Conservation (phyloP, 2,113 vertebrate species). For the Cygnus atratus region DNA sequence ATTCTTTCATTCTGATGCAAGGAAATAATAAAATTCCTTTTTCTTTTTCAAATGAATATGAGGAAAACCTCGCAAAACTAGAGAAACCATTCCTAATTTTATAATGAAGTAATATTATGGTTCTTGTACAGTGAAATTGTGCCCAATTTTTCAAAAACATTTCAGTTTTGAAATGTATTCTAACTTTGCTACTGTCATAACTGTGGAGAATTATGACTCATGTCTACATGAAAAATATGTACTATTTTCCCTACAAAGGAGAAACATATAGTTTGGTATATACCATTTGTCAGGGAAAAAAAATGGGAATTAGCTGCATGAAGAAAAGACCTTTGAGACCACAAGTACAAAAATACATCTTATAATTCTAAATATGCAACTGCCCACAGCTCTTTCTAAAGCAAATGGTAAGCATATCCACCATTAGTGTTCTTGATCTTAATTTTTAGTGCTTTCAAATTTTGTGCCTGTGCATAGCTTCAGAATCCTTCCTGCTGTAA, state of each 20-base stretch:
- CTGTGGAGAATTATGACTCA: not conserved
- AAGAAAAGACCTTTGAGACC: not conserved
- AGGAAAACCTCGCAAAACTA: not conserved
- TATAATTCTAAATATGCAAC: not conserved
- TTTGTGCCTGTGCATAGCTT: not conserved
- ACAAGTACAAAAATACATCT: not conserved
- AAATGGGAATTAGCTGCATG: not conserved
- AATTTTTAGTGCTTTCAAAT: not conserved
- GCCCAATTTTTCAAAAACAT: not conserved
- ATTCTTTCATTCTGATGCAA: not conserved
- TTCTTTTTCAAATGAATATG: not conserved
- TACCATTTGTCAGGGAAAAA: constrained; percentile 18
- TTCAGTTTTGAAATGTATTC: not conserved
- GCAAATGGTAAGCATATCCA: not conserved
- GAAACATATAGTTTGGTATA: not conserved
- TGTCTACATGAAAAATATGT: constrained; percentile 2
- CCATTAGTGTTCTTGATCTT: not conserved
- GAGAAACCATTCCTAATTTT: not conserved
- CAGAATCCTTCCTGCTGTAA: not conserved
- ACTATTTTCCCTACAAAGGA: not conserved
- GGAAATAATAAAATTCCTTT: not conserved
- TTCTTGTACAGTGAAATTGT: not conserved
- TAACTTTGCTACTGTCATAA: not conserved
- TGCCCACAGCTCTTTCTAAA: not conserved
- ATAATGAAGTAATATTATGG: not conserved